These are phyloP conservation scores for Lemur catta DNA, from an alignment of 2,797 vertebrate genomes.

Conservation along the genomic window DNA sequence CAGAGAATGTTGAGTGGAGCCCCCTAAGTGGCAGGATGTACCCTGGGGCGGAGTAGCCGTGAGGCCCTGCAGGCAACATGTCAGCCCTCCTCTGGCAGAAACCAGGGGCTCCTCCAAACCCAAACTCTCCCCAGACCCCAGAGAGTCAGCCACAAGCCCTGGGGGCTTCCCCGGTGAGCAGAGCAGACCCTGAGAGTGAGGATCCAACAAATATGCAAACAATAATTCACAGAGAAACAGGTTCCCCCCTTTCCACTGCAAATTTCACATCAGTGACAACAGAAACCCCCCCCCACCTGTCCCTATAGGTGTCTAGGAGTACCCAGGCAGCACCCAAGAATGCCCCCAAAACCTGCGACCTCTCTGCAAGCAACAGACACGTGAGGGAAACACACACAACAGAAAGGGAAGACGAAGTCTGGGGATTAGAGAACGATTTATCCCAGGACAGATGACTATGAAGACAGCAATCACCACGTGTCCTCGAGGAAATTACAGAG, in stretches of 20 bases:
- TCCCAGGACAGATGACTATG: not conserved
- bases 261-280: not conserved
- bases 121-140: not conserved
- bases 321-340: fast-evolving
- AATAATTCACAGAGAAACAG: not conserved
- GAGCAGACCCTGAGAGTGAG: too few relatives aligned
- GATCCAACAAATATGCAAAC: not conserved
- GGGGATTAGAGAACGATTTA: too few relatives aligned
- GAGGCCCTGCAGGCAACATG: not conserved
- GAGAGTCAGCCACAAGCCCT: not conserved
- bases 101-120: not conserved
- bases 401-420: fast-evolving
- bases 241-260: not conserved
- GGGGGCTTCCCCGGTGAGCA: not conserved
- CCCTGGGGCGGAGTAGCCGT: not conserved
- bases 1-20: too few relatives aligned
- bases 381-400: fast-evolving
- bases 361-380: too few relatives aligned
- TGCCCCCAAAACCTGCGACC: not conserved
- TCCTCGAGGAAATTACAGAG: too few relatives aligned
- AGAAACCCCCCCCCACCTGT: not conserved
- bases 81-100: not conserved
- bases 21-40: not conserved
- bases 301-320: not conserved
- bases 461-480: not conserved